Evolutionary conservation across 2,888 invertebrate genomes (phyloP).

Genomic region (Drosophila buzzatii): DNA sequence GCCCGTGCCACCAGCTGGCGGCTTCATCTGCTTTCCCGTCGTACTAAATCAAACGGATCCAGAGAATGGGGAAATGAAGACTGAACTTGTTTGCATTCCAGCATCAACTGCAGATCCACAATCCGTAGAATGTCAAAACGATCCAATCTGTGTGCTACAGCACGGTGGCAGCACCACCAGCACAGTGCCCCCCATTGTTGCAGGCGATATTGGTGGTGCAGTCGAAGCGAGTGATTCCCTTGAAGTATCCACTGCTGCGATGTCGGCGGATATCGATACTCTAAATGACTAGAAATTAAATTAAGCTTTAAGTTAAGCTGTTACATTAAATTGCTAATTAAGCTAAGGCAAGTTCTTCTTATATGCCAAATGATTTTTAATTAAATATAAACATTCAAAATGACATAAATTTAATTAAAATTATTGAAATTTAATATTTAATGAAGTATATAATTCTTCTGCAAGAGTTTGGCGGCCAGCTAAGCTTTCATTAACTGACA

Average conservation of each 20-base stretch:
- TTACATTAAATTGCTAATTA: no score
- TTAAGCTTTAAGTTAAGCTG: no score
- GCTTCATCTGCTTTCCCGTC: conserved; percentile 82
- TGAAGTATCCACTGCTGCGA: conserved; percentile 37
- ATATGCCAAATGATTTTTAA: neutral
- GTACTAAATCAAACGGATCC: conserved; percentile 80
- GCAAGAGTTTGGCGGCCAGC: neutral
- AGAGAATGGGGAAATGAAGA: conserved; percentile 58
- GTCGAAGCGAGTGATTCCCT: conserved; percentile 3
- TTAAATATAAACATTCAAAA: neutral
- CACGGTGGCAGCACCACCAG: conserved; percentile 39
- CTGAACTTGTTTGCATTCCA: conserved; percentile 81
- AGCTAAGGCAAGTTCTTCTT: neutral
- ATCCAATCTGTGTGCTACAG: conserved; percentile 29
- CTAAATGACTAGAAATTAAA: conserved; percentile 31
- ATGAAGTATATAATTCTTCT: neutral
- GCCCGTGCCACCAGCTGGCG: conserved; percentile 56
- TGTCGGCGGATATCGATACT: conserved; percentile 27
- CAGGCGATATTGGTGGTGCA: conserved; percentile 70
- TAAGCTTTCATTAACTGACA: conserved; percentile 37
- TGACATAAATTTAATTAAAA: neutral
- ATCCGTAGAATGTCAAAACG: conserved; percentile 37
- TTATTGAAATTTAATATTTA: neutral
- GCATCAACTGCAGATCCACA: conserved; percentile 65
- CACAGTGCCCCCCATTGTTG: conserved; percentile 72